phyloP scores from a whole-genome alignment of 2,797 vertebrate genomes.

The Eidolon dupreanum region DNA sequence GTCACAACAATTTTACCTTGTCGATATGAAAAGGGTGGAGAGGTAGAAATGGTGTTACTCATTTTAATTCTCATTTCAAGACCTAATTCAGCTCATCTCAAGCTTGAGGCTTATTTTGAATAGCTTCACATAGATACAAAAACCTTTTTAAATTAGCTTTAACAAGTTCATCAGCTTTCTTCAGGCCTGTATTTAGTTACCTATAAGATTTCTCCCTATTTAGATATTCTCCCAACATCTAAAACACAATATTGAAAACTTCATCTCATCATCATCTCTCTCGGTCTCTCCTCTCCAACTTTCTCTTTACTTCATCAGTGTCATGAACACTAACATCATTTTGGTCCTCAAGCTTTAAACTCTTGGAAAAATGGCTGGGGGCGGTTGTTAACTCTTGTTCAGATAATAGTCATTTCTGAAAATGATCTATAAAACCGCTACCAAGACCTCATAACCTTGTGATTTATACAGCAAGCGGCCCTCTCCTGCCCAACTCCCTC shows the following conservation, averaged over 20 bases:
- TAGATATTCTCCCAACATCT: not conserved
- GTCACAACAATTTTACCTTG: not conserved
- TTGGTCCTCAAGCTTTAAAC: not conserved
- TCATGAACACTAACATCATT: not conserved
- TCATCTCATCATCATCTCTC: not conserved
- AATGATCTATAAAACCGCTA: not conserved
- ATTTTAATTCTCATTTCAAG: not conserved
- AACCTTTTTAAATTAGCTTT: not conserved
- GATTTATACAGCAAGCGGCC: not conserved
- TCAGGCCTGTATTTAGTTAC: not conserved
- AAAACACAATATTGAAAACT: slow-evolving; percentile 23
- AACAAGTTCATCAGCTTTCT: slow-evolving; percentile 10
- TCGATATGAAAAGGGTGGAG: not conserved
- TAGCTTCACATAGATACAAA: not conserved
- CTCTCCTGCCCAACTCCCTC: not conserved
- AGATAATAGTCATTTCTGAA: not conserved
- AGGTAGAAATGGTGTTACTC: not conserved
- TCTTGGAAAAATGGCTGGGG: not conserved
- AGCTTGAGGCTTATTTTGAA: slow-evolving; percentile 3
- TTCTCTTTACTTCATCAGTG: not conserved
- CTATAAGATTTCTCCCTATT: not conserved
- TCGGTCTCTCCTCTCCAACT: not conserved
- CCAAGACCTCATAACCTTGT: not conserved
- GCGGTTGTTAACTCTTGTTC: not conserved
- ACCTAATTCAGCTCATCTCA: not conserved